Conservation (phyloP, 2,113 vertebrate species). For the Ophiodon elongatus region DNA sequence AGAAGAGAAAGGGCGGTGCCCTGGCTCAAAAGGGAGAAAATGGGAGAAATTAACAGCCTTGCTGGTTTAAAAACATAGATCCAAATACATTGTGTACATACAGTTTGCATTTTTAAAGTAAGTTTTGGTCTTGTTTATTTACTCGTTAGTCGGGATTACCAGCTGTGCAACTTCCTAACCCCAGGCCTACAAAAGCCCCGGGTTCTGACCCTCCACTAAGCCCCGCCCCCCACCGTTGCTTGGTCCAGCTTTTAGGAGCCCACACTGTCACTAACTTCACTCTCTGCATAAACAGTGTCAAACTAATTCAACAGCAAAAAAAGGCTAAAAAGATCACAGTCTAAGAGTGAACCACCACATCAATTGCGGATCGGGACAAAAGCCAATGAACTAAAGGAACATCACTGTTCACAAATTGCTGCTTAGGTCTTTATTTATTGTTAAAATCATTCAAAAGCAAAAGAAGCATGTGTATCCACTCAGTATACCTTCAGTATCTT, state of each 20-base stretch:
- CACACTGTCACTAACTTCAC: background rate
- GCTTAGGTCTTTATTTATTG: too few relatives aligned
- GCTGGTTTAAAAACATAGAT: conserved; percentile 37
- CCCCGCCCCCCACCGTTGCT: background rate
- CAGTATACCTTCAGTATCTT: too few relatives aligned
- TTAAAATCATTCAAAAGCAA: too few relatives aligned
- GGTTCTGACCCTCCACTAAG: background rate
- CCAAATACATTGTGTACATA: background rate
- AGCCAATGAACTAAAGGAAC: too few relatives aligned
- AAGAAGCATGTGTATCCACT: too few relatives aligned
- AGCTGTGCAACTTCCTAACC: background rate
- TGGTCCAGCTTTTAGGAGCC: background rate
- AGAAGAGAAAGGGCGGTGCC: background rate
- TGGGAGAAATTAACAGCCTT: conserved; percentile 18
- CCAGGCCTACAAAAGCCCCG: background rate
- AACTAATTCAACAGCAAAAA: too few relatives aligned
- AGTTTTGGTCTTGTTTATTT: background rate
- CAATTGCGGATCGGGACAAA: too few relatives aligned
- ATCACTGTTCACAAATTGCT: too few relatives aligned
- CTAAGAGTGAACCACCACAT: too few relatives aligned
- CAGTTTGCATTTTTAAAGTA: background rate
- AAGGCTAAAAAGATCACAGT: background rate
- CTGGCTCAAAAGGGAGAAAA: background rate
- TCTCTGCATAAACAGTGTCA: background rate
- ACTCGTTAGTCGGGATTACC: background rate